Evolutionary conservation across 2,113 vertebrate species (phyloP), one percentile per base, ranked within the genome.

Genomic region (Melanerpes aurifrons): DNA sequence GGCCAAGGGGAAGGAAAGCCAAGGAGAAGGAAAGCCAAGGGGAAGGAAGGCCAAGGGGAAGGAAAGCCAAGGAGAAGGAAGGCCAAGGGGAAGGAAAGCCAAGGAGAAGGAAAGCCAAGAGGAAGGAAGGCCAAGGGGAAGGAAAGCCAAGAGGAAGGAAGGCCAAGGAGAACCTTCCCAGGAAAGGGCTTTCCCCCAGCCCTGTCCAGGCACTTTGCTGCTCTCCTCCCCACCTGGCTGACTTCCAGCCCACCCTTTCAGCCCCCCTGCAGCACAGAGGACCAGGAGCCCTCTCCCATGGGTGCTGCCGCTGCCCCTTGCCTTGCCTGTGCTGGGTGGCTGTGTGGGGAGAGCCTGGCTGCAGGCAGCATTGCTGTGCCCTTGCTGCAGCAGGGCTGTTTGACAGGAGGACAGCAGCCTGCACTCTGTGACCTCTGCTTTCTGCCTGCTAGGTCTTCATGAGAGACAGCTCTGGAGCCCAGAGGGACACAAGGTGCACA

Each of bases 391-490:
- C 14, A 2, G 43, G 81, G n/a, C 8, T 12, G 1, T 53, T 22
- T 5, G 15, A 16, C 57, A 58, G 43, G 85, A 43, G 57, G 37
- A 40, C 1, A 0, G 10, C 9, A 2, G 35, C 40, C 28, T 67
- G 63, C 50, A 19, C 32, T 32, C 45, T 47, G 54, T 72, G 72
- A 66, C n/a, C 73, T 79, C 77, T 68, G 47, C 63, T 90, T 29
- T 95, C 78, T 85, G 78, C 78, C 83, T 22, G 1, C 1, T 91
- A 96, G 96, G 53, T 94, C 95, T 96, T 94, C 84, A 95, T 93
- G 94, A 96, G n/a, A 76, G 92, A 59, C 87, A 63, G 80, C 45
- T 75, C 88, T 83, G 93, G 92, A 96, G 76, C 76, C 82, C 87
- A 18, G 86, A 72, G 69, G 56, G 77, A 87, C 68, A 10, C 58